phyloP scores from a whole-genome alignment of 2,113 vertebrate species.

The Castor canadensis region DNA sequence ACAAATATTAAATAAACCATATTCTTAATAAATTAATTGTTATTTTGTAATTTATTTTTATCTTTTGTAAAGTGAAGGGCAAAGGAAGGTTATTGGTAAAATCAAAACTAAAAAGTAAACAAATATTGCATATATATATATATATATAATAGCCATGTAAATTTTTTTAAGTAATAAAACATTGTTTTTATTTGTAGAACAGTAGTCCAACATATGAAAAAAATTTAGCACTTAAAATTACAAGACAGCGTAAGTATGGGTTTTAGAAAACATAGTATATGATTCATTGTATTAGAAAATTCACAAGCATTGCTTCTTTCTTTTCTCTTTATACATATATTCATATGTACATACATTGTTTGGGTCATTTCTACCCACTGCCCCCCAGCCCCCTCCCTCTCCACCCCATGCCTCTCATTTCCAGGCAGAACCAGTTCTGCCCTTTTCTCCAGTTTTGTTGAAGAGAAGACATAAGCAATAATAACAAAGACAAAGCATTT shows the following conservation, averaged over 20 bases:
- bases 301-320: neutral
- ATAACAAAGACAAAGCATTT: too few species aligned
- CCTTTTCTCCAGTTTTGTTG: too few species aligned
- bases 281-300: neutral
- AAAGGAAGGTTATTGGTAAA: neutral
- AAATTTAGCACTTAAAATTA: neutral
- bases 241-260: neutral
- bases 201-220: neutral
- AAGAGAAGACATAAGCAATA: too few species aligned
- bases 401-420: too few species aligned
- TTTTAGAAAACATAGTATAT: neutral
- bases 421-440: too few species aligned
- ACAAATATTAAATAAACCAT: conserved; percentile 34
- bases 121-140: neutral
- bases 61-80: neutral
- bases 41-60: neutral
- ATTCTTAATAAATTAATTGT: neutral
- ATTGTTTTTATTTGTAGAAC: neutral
- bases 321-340: too few species aligned
- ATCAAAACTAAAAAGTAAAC: neutral
- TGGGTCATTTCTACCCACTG: too few species aligned
- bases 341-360: too few species aligned
- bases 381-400: too few species aligned
- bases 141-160: neutral
- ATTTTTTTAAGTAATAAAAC: neutral